Evolutionary conservation across 2,797 vertebrate species (phyloP), one percentile per base, ranked within the genome.

Genomic region (Paguma larvata): DNA sequence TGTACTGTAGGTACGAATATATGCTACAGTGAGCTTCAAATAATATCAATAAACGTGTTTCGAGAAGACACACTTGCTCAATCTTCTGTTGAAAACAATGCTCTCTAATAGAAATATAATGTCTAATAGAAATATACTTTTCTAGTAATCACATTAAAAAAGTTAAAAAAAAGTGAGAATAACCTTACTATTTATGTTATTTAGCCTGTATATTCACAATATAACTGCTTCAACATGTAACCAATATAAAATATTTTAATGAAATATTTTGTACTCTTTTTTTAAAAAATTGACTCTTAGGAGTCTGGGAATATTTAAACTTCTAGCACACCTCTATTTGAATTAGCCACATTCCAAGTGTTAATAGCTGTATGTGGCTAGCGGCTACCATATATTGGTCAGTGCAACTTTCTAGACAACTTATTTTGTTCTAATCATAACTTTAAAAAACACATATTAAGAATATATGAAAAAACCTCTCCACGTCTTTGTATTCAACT

Each of bases 391-490:
- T 56, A 75, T 34, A 75, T 34, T 56, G 21, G n/a, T 56, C 16
- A 77, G 4, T 72, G 1, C 30, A 86, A 91, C 13, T 6, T 78
- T 89, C 38, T 77, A 89, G 23, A 84, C 59, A 72, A 95, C 78
- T 73, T 84, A 63, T 32, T 78, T 94, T 46, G 77, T 97, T 97
- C 68, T 89, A 63, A 80, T 89, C 16, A 92, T 72, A 82, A 75
- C 15, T 82, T 89, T 72, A 53, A 94, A 91, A 91, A 41, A 3
- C 68, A 19, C 25, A 18, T 10, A 86, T 91, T 83, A 92, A 73
- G 94, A 85, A 85, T 88, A 63, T 68, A 68, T 92, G 48, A 19
- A 48, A 79, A 63, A 65, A 78, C 1, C 7, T 6, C 34, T 79
- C 21, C 38, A 51, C 94, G 75, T 18, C 73, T 96, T 94, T 65